These are phyloP conservation scores for Chrysina gloriosa DNA, from an alignment of 2,888 invertebrate genomes.

Conservation along the genomic window DNA sequence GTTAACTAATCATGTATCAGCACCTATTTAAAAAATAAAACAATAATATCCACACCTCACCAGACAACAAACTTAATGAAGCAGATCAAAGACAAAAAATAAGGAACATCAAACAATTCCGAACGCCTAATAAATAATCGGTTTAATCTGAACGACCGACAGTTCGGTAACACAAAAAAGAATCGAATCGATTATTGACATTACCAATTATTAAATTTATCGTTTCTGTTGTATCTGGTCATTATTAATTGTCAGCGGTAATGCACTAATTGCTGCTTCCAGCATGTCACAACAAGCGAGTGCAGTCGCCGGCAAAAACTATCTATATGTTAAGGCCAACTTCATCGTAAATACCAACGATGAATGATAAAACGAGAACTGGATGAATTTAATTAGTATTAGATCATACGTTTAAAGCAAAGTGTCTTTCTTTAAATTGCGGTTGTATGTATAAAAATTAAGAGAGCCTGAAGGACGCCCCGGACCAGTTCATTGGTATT, in stretches of 20 bases:
- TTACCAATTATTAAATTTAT: conserved; percentile 30
- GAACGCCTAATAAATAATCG: conserved; percentile 20
- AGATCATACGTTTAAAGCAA: conserved; percentile 2
- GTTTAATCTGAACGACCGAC: conserved; percentile 7
- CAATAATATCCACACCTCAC: conserved; percentile 3
- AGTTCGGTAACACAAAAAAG: conserved; percentile 16
- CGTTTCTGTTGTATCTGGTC: conserved; percentile 7
- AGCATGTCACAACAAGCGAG: conserved; percentile 21
- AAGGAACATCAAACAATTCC: conserved; percentile 21
- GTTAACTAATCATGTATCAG: background rate
- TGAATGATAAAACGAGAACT: conserved; percentile 16
- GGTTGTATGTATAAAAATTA: conserved; percentile 5
- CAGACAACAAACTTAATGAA: conserved; percentile 18
- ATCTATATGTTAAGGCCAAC: conserved; percentile 27
- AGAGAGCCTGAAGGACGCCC: conserved; percentile 10
- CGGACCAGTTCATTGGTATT: conserved; percentile 20
- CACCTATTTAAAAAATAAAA: background rate
- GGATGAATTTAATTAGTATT: conserved; percentile 27
- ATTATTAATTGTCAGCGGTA: conserved; percentile 29
- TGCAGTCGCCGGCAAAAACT: conserved; percentile 6
- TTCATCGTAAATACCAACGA: conserved; percentile 10
- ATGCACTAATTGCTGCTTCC: conserved; percentile 29
- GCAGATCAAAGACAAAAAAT: background rate
- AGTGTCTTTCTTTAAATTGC: background rate
- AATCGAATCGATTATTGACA: conserved; percentile 28